These are phyloP conservation scores for Leucophora obtusa DNA, from an alignment of 2,888 invertebrate genomes.

Conservation along the genomic window DNA sequence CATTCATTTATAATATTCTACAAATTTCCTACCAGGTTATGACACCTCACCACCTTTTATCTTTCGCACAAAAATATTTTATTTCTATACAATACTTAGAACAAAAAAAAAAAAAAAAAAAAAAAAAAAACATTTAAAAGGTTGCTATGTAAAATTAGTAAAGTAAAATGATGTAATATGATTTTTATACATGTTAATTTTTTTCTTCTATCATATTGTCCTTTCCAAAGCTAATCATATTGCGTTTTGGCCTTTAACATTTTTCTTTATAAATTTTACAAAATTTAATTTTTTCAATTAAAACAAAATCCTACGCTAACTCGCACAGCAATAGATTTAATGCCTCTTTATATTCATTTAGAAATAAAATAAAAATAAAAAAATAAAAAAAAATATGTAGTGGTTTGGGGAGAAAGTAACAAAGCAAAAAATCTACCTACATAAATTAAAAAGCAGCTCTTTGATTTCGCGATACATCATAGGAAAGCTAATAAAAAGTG, in stretches of 20 bases:
- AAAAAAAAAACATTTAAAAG: not conserved
- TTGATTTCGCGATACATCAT: too few species aligned
- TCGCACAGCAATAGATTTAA: not conserved
- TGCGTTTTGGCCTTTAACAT: constrained; percentile 38
- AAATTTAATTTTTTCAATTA: constrained; percentile 50
- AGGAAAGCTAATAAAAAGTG: too few species aligned
- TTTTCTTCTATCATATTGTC: constrained; percentile 5
- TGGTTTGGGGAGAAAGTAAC: not conserved
- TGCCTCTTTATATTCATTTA: not conserved
- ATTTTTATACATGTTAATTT: not conserved
- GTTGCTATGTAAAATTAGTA: constrained; percentile 26
- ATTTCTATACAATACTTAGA: not conserved
- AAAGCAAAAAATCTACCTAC: too few species aligned
- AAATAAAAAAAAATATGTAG: not conserved
- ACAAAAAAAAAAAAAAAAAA: not conserved
- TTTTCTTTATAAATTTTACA: constrained; percentile 24
- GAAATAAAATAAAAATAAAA: not conserved
- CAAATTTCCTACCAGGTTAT: not conserved
- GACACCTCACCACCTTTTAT: not conserved
- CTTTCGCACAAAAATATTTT: not conserved
- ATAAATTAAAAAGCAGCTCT: too few species aligned
- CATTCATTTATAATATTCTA: too few species aligned
- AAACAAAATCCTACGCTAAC: constrained; percentile 37
- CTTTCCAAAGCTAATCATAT: constrained; percentile 41
- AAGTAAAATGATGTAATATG: constrained; percentile 25